These are phyloP conservation scores for Melieria omissa DNA, from an alignment of 2,888 invertebrate genomes.

Conservation along the genomic window DNA sequence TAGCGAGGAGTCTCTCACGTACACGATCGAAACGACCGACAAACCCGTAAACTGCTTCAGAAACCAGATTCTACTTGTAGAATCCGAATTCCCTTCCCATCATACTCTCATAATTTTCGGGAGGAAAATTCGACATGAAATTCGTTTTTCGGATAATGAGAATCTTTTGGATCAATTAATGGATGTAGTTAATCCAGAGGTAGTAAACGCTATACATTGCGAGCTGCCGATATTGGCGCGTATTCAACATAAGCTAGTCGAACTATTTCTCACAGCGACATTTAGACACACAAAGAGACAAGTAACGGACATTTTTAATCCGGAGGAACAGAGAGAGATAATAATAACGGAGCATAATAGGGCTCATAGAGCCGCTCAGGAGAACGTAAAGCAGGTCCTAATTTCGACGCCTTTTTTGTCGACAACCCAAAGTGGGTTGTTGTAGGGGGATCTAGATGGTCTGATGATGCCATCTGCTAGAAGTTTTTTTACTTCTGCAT, in stretches of 20 bases:
- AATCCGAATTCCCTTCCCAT: conserved; percentile 13
- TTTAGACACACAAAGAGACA: conserved; percentile 24
- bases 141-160: conserved; percentile 40
- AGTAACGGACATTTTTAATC: conserved; percentile 25
- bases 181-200: conserved; percentile 27
- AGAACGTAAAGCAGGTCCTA: conserved; percentile 37
- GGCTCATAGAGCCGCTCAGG: conserved; percentile 37
- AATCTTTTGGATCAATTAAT: conserved; percentile 17
- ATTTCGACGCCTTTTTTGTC: no score
- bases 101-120: conserved; percentile 31
- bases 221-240: conserved; percentile 30
- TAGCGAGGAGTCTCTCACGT: conserved; percentile 32
- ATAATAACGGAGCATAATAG: conserved; percentile 28
- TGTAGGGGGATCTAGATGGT: no score
- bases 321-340: conserved; percentile 15
- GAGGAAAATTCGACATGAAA: conserved; percentile 21
- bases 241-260: conserved; percentile 35
- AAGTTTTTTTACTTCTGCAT: no score
- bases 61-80: no score
- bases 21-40: conserved; percentile 33
- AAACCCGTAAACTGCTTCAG: conserved; percentile 26
- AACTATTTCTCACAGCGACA: conserved; percentile 35
- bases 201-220: conserved; percentile 38
- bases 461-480: no score
- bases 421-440: no score